phyloP scores from a whole-genome alignment of 2,797 vertebrate species.

The Gymnodraco acuticeps region DNA sequence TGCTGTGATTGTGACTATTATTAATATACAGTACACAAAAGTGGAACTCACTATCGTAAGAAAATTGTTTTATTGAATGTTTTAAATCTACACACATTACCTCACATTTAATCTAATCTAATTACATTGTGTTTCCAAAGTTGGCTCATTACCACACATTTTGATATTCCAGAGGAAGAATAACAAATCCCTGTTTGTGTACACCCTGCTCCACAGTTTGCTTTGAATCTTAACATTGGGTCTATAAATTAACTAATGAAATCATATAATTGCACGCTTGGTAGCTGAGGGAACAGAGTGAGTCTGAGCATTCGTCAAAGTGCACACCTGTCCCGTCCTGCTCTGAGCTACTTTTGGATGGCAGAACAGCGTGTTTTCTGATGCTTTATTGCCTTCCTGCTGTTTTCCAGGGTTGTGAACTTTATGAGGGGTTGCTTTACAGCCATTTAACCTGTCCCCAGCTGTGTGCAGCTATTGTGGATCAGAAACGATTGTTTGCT shows the following conservation, averaged over 20 bases:
- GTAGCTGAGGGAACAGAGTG: background rate
- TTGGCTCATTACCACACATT: background rate
- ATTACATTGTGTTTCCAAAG: background rate
- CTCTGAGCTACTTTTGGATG: constrained; percentile 33
- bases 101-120: background rate
- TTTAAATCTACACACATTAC: too few relatives aligned
- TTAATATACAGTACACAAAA: background rate
- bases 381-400: constrained; percentile 71
- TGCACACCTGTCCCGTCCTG: constrained; percentile 57
- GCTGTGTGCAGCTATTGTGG: constrained; percentile 49
- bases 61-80: background rate
- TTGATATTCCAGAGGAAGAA: background rate
- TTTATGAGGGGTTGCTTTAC: constrained; percentile 70
- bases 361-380: constrained; percentile 70
- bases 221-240: background rate
- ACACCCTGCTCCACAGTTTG: background rate
- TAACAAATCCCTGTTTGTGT: background rate
- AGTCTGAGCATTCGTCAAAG: constrained; percentile 17
- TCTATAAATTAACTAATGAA: background rate
- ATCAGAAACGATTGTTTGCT: constrained; percentile 50
- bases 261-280: background rate
- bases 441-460: constrained; percentile 63
- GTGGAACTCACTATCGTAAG: background rate
- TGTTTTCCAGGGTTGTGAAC: constrained; percentile 73
- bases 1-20: background rate